A percentile compares a stretch with the other conserved stretches of the same genome.
These are phyloP conservation scores for Homarus gammarus DNA, from an alignment of 2,888 invertebrate species.

Conservation along the genomic window DNA sequence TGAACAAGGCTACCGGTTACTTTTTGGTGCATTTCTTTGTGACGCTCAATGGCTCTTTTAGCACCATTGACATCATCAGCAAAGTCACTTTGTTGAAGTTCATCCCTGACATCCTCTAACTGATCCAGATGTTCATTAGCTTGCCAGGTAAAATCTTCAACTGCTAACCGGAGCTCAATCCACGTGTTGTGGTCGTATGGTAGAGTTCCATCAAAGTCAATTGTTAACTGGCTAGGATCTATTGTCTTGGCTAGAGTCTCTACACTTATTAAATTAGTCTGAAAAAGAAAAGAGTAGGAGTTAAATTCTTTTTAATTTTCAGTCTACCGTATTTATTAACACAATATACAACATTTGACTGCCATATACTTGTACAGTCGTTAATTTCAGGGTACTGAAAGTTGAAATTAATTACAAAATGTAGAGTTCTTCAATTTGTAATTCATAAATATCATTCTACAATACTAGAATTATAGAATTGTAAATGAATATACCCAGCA, in stretches of 20 bases:
- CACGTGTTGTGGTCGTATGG: constrained; percentile 98
- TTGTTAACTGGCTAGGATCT: constrained; percentile 94
- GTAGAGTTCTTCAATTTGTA: no score
- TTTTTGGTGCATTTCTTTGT: constrained; percentile 95
- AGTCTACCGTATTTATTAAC: no score
- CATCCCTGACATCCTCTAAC: constrained; percentile 94
- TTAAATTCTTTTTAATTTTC: no score
- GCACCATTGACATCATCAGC: constrained; percentile 96
- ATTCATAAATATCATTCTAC: no score
- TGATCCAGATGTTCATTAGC: constrained; percentile 94
- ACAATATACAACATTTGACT: no score
- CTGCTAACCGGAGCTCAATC: constrained; percentile 94
- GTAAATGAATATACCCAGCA: no score
- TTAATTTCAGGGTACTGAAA: no score
- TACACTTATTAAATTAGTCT: constrained; percentile 97
- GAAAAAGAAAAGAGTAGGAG: constrained; percentile 81
- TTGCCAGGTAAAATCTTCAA: constrained; percentile 98
- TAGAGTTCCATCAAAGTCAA: constrained; percentile 95
- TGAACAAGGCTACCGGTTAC: constrained; percentile 96
- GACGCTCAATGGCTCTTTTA: constrained; percentile 93
- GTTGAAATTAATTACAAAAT: neutral
- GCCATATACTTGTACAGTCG: no score
- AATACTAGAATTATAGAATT: no score
- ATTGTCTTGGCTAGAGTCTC: constrained; percentile 96
- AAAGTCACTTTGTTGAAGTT: constrained; percentile 94